phyloP scores from a whole-genome alignment of 2,888 invertebrate species.

The Colletes collaris region DNA sequence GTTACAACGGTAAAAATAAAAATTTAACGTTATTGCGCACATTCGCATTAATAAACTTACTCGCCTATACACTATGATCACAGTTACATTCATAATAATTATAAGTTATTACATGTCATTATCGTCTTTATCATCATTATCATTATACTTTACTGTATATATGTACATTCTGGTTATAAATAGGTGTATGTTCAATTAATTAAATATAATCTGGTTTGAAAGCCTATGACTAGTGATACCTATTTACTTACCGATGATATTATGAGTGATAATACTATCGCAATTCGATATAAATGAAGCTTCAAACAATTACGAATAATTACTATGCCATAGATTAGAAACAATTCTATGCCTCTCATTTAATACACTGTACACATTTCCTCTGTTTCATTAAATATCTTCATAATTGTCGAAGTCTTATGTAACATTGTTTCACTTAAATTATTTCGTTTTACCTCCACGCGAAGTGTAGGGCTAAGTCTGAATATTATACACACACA shows the following conservation, averaged over 20 bases:
- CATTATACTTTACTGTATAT: slow-evolving; percentile 74
- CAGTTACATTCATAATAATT: slow-evolving; percentile 81
- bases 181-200: slow-evolving; percentile 76
- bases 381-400: slow-evolving; percentile 54
- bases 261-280: slow-evolving; percentile 69
- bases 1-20: slow-evolving; percentile 61
- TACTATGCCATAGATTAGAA: slow-evolving; percentile 59
- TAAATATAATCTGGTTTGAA: slow-evolving; percentile 81
- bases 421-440: slow-evolving; percentile 38
- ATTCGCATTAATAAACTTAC: slow-evolving; percentile 76
- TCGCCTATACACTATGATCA: slow-evolving; percentile 81
- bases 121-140: slow-evolving; percentile 64
- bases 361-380: slow-evolving; percentile 80
- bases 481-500: slow-evolving; percentile 85
- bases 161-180: slow-evolving; percentile 80
- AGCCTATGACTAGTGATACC: slow-evolving; percentile 79
- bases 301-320: slow-evolving; percentile 60
- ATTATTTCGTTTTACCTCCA: slow-evolving; percentile 25
- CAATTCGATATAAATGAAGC: slow-evolving; percentile 63
- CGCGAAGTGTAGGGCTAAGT: slow-evolving; percentile 75
- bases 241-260: slow-evolving; percentile 55
- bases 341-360: slow-evolving; percentile 64
- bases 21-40: slow-evolving; percentile 59
- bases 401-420: slow-evolving; percentile 37
- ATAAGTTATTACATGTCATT: slow-evolving; percentile 76